phyloP scores from a whole-genome alignment of 2,113 vertebrate species.

The Gavia stellata region DNA sequence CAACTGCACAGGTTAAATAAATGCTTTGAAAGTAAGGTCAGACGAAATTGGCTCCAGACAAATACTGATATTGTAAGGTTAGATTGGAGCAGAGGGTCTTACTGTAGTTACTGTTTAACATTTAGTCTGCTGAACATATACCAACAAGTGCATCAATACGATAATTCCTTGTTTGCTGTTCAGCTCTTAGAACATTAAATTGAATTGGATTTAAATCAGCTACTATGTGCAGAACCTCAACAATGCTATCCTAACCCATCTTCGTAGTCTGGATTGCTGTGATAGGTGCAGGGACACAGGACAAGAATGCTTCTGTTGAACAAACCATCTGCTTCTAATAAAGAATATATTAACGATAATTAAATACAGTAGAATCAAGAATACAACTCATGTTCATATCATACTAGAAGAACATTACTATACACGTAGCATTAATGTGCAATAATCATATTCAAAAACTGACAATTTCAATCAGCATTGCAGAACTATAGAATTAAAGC shows the following conservation, averaged over 20 bases:
- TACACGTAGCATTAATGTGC: constrained; percentile 6
- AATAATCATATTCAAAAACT: constrained; percentile 21
- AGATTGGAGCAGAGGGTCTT: background rate
- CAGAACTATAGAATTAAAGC: constrained; percentile 13
- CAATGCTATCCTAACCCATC: background rate
- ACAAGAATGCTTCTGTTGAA: background rate
- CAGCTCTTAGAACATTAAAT: background rate
- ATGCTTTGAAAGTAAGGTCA: background rate
- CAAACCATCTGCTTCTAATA: background rate
- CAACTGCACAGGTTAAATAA: background rate
- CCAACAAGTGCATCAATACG: background rate
- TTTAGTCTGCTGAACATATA: background rate
- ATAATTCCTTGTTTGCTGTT: background rate
- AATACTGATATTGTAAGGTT: background rate
- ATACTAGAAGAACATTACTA: background rate
- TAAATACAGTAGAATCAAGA: constrained; percentile 23
- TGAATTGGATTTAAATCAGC: background rate
- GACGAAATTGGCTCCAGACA: background rate
- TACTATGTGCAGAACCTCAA: background rate
- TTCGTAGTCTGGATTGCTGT: background rate
- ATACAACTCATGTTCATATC: background rate
- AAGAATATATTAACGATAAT: constrained; percentile 3
- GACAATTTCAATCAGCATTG: constrained; percentile 23
- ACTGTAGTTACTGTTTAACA: background rate
- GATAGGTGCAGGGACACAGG: background rate